Evolutionary conservation across 1,140 invertebrate species (phyloP), one percentile per base, ranked within the genome.

Genomic region (Temnothorax curvispinosus): DNA sequence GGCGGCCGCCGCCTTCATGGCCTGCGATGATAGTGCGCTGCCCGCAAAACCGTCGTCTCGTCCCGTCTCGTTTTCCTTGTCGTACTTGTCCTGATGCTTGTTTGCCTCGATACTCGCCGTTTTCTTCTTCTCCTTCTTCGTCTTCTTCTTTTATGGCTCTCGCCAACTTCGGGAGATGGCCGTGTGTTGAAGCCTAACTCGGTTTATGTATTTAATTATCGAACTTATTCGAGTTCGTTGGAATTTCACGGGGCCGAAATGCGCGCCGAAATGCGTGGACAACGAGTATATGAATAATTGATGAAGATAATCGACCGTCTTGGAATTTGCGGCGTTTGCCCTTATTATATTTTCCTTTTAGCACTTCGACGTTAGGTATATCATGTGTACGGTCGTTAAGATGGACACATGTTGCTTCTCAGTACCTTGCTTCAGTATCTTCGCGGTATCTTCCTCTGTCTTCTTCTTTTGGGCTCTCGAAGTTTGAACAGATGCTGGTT

Each of bases 201-300:
- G 54, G 41, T 74, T 82, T 84, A 84, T 75, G 32, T 84, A 75
- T 84, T 75, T 84, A 74, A 84, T 84, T 84, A 62, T 84, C 69
- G 38, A 75, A 60, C 54, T 84, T 84, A 84, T 84, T 74, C 69
- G 69, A 74, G 21, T 52, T 58, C 41, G 38, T 5, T 38, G 72
- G 47, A 72, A 85, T 52, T 88, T 54, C 5, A 52, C 41, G 50
- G 62, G 52, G 56, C 52, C 41, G 27, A 74, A 77, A 27, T 27
- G 27, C 85, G 60, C 41, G 47, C 27, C n/a, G 56, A 38, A 50
- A 67, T 74, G 15, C 54, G 11, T 38, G 18, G 18, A n/a, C 67
- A 11, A 7, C 18, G 54, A 74, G 11, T 67, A 64, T 38, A 64
- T 38, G 56, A 72, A 89, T 85, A 89, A 76, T 85, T 88, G 80